phyloP scores from a whole-genome alignment of 2,797 vertebrate genomes.

The Sebastes vulpes region DNA sequence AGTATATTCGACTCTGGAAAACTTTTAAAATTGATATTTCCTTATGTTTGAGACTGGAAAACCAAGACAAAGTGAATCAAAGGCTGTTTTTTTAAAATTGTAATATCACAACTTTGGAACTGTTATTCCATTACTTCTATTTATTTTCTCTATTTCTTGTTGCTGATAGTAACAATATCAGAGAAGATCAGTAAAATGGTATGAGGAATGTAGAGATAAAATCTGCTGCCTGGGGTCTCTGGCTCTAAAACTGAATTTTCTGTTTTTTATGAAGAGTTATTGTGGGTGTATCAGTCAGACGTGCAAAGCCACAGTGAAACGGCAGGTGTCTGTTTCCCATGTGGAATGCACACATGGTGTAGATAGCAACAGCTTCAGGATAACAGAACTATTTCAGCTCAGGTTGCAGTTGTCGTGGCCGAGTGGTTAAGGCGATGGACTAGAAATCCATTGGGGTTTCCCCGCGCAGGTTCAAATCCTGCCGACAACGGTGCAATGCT shows the following conservation, averaged over 20 bases:
- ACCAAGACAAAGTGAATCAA: neutral
- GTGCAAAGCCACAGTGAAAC: neutral
- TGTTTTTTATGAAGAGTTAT: neutral
- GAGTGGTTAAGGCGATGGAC: slow-evolving; percentile 86
- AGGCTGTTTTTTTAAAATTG: neutral
- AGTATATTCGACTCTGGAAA: neutral
- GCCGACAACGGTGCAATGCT: slow-evolving; percentile 64
- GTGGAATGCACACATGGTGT: neutral
- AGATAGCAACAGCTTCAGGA: neutral
- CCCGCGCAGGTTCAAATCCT: slow-evolving; percentile 85
- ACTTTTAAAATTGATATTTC: neutral
- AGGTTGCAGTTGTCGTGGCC: slow-evolving; percentile 68
- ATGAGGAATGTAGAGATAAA: neutral
- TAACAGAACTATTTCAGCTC: accelerated
- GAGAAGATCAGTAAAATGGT: neutral
- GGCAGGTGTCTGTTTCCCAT: slow-evolving; percentile 49
- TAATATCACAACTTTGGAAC: neutral
- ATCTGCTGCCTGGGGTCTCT: neutral
- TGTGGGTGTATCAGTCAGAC: neutral
- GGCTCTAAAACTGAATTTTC: neutral
- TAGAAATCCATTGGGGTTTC: slow-evolving; percentile 87
- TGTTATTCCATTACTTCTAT: neutral
- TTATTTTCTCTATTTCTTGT: neutral
- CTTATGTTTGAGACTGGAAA: neutral
- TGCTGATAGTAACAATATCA: neutral